Conservation (phyloP, 2,888 invertebrate genomes). For the Drosophila nr. perissopoda region DNA sequence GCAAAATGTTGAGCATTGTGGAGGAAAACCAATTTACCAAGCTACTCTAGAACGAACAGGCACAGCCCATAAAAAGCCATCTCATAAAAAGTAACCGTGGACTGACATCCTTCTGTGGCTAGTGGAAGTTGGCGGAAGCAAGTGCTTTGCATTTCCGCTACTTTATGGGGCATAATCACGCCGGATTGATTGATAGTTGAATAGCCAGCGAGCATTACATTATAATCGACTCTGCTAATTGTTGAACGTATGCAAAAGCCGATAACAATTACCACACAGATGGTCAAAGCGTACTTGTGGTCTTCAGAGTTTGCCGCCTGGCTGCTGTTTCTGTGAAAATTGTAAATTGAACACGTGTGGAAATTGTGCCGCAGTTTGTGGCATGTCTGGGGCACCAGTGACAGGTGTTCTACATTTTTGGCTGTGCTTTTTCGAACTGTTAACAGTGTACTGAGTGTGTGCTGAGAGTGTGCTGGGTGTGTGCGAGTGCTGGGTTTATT, state of each 20-base stretch:
- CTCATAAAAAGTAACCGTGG: constrained; percentile 21
- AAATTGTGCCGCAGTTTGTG: constrained; percentile 29
- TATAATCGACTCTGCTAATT: constrained; percentile 36
- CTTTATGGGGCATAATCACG: constrained; percentile 40
- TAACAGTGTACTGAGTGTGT: constrained; percentile 10
- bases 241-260: constrained; percentile 15
- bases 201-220: constrained; percentile 33
- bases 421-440: constrained; percentile 27
- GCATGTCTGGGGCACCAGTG: constrained; percentile 28
- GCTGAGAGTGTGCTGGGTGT: constrained; percentile 1
- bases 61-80: constrained; percentile 39
- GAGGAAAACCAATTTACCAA: neutral
- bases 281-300: constrained; percentile 31
- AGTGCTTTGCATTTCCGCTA: constrained; percentile 67
- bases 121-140: constrained; percentile 54
- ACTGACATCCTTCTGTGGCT: constrained; percentile 56
- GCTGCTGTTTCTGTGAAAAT: constrained; percentile 47
- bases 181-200: constrained; percentile 44
- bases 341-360: constrained; percentile 46
- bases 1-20: neutral
- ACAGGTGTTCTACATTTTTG: constrained; percentile 61
- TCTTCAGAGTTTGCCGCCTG: constrained; percentile 53
- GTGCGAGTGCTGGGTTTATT: constrained; percentile 32
- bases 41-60: constrained; percentile 25
- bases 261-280: constrained; percentile 25